Percentiles rank a stretch among this genome's conserved stretches.
Evolutionary conservation across 2,888 invertebrate species (phyloP).

Genomic region (Argyresthia albistria): DNA sequence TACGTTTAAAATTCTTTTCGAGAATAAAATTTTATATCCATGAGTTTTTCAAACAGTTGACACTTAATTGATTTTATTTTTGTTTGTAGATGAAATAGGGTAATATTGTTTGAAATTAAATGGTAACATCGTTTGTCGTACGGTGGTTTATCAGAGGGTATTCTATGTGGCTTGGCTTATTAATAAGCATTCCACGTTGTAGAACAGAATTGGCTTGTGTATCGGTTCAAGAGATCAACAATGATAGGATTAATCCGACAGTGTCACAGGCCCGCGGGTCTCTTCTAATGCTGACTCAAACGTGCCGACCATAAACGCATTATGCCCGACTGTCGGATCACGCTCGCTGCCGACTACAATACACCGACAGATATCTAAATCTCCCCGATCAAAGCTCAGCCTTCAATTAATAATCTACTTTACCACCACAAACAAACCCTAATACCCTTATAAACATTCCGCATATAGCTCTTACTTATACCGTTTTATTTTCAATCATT

Average conservation of each 20-base stretch:
- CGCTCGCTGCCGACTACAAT: conserved; percentile 17
- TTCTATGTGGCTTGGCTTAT: no score
- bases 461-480: background rate
- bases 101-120: no score
- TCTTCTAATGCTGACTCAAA: conserved; percentile 43
- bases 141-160: no score
- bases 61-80: background rate
- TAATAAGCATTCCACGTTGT: conserved; percentile 3
- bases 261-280: conserved; percentile 20
- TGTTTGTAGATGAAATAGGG: background rate
- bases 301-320: conserved; percentile 50
- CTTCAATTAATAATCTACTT: conserved; percentile 7
- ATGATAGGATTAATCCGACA: conserved; percentile 29
- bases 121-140: no score
- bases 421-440: background rate
- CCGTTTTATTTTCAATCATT: conserved; percentile 45
- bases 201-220: background rate
- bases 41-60: conserved; percentile 17
- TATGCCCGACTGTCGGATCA: conserved; percentile 45
- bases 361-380: conserved; percentile 30
- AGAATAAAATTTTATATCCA: conserved; percentile 41
- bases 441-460: background rate
- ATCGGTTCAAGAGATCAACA: conserved; percentile 11
- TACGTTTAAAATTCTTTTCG: conserved; percentile 49
- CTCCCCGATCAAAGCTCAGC: conserved; percentile 14